Evolutionary conservation across 2,888 invertebrate genomes (phyloP).

Genomic region (Camponotus fellah): DNA sequence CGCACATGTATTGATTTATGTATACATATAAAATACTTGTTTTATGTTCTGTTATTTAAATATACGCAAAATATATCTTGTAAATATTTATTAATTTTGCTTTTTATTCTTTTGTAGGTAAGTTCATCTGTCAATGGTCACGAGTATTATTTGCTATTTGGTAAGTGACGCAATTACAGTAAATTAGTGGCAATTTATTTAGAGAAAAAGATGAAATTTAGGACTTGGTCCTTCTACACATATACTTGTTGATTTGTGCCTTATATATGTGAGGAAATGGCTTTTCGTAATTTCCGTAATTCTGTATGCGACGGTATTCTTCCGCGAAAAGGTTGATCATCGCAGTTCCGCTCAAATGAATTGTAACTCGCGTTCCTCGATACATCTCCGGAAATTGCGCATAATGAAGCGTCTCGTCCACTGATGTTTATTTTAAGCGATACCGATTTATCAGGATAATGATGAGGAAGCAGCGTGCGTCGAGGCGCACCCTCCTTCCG

Average conservation of each 20-base stretch:
- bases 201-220: neutral
- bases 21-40: neutral
- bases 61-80: neutral
- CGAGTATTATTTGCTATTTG: neutral
- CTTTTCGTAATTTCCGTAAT: conserved; percentile 44
- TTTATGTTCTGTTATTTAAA: neutral
- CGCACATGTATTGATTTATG: neutral
- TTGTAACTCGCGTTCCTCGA: conserved; percentile 45
- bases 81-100: neutral
- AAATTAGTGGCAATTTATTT: neutral
- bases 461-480: conserved; percentile 39
- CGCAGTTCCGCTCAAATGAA: conserved; percentile 31
- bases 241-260: neutral
- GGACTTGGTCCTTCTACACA: neutral
- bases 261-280: conserved; percentile 11
- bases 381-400: conserved; percentile 51
- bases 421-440: conserved; percentile 59
- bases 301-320: conserved; percentile 22
- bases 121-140: neutral
- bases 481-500: conserved; percentile 50
- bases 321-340: conserved; percentile 26
- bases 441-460: conserved; percentile 53
- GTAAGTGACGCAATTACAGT: conserved; percentile 11
- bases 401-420: conserved; percentile 44
- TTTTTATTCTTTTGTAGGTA: conserved; percentile 35